These are phyloP conservation scores for Hypselothyrea guttata DNA, from an alignment of 2,888 invertebrate species.

Conservation along the genomic window DNA sequence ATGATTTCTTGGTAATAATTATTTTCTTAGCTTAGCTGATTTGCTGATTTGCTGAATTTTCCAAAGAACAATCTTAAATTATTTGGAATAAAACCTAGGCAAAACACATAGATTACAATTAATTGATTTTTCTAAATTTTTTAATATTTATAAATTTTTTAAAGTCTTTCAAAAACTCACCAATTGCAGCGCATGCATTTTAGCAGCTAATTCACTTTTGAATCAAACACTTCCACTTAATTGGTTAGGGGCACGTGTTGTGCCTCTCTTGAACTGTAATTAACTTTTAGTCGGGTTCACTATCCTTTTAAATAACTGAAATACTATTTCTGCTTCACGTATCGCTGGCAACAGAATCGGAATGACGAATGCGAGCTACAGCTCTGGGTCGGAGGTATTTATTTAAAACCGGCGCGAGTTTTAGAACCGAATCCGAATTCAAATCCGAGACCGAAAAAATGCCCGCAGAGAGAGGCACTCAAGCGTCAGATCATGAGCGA, in stretches of 20 bases:
- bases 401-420: conserved; percentile 51
- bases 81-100: no score
- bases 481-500: conserved; percentile 60
- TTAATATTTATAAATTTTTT: background rate
- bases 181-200: conserved; percentile 46
- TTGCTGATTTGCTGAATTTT: no score
- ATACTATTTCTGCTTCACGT: conserved; percentile 12
- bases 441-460: conserved; percentile 32
- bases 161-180: conserved; percentile 32
- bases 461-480: conserved; percentile 57
- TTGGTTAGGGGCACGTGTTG: conserved; percentile 28
- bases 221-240: conserved; percentile 28
- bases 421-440: conserved; percentile 41
- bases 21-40: no score
- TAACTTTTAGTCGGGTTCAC: conserved; percentile 6
- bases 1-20: no score
- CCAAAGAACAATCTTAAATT: no score
- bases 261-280: conserved; percentile 9
- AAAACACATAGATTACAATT: no score
- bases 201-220: conserved; percentile 15
- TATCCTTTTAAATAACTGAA: conserved; percentile 29
- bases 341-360: conserved; percentile 41
- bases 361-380: conserved; percentile 67
- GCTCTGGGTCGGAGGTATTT: conserved; percentile 59
- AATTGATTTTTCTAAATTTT: background rate